Percentiles rank a stretch among this genome's conserved stretches.
phyloP scores from a whole-genome alignment of 2,797 vertebrate species.

The Hippoglossus hippoglossus region DNA sequence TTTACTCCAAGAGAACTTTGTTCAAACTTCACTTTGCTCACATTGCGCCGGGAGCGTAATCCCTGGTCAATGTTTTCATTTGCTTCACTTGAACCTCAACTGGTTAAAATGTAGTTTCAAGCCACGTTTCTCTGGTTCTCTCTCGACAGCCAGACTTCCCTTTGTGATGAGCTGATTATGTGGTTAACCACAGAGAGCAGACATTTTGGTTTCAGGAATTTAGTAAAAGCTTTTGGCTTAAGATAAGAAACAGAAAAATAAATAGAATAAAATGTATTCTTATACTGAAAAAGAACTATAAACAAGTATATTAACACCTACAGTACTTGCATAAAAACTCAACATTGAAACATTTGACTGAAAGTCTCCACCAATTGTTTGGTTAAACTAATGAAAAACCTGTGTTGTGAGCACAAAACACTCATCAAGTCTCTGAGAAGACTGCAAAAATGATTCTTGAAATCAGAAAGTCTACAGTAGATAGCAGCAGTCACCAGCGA shows the following conservation, averaged over 20 bases:
- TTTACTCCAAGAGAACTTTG: too few species aligned
- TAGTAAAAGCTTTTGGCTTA: slow-evolving; percentile 6
- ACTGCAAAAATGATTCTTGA: too few species aligned
- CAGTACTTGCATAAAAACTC: too few species aligned
- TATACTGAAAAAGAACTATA: neutral
- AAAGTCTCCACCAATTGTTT: too few species aligned
- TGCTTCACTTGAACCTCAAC: neutral
- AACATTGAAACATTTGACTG: too few species aligned
- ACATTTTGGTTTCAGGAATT: slow-evolving; percentile 19
- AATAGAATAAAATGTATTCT: neutral
- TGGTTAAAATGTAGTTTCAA: slow-evolving; percentile 1
- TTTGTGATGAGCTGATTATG: slow-evolving; percentile 32
- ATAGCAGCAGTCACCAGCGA: too few species aligned
- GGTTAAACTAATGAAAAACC: too few species aligned
- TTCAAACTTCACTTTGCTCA: too few species aligned
- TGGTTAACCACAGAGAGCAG: slow-evolving; percentile 31
- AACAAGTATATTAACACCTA: too few species aligned
- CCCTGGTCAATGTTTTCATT: slow-evolving; percentile 2
- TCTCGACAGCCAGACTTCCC: neutral
- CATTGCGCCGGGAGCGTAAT: slow-evolving; percentile 1
- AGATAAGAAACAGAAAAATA: neutral
- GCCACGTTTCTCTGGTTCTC: neutral
- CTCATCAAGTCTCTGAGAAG: too few species aligned
- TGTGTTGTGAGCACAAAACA: too few species aligned
- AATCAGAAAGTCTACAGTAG: too few species aligned